phyloP scores from a whole-genome alignment of 1,140 invertebrate genomes.

The Lineus longissimus region DNA sequence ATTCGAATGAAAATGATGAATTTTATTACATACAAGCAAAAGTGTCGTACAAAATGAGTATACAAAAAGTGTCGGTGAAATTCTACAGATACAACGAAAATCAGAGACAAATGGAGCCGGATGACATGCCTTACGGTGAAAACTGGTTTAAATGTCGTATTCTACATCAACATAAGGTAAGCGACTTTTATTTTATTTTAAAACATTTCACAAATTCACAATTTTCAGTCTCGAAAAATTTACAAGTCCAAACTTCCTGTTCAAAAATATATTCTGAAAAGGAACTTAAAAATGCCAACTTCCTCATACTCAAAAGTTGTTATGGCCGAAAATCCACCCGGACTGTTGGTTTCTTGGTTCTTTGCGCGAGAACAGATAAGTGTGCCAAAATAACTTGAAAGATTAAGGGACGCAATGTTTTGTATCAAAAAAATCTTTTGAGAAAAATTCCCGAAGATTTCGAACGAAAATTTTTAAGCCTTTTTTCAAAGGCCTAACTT shows the following conservation, averaged over 20 bases:
- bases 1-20: background rate
- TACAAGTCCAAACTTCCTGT: background rate
- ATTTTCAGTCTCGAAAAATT: background rate
- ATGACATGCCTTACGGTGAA: background rate
- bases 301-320: no score
- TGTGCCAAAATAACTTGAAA: no score
- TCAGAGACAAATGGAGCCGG: background rate
- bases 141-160: background rate
- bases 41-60: background rate
- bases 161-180: background rate
- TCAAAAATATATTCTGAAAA: background rate
- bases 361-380: no score
- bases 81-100: background rate
- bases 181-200: no score
- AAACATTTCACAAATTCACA: no score
- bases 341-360: no score
- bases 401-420: no score
- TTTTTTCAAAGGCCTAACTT: no score
- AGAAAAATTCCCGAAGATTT: background rate
- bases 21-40: background rate
- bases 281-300: background rate
- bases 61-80: background rate
- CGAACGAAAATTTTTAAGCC: no score
- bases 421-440: no score
- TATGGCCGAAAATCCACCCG: no score